Evolutionary conservation across 1,140 invertebrate species (phyloP), one percentile per base, ranked within the genome.

Genomic region (Drosophila rhopaloa): DNA sequence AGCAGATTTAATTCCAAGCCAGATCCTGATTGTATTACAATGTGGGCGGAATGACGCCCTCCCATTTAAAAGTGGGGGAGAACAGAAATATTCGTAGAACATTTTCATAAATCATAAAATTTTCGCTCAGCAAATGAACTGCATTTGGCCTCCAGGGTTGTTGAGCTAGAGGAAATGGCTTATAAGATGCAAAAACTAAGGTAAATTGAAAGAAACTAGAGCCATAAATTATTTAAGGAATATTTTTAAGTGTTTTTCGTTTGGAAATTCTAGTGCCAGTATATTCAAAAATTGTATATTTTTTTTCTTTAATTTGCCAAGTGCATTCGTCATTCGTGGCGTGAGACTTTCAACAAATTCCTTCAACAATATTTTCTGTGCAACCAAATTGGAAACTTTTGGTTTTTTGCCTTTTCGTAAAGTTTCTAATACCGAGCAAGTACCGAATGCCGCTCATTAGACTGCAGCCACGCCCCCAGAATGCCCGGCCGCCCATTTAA

Each of bases 11-110:
- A 88, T 88, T 86, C 65, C 68, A 60, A 68, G 66, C 59, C 60
- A 76, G 48, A 59, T 72, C 19, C 72, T 89, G 76, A 88, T 88
- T 88, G 83, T 86, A 73, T 77, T 89, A 76, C 84, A 57, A 62
- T 66, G 68, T 67, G 82, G 73, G 63, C 37, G 55, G 62, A 38
- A 53, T 41, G 19, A 59, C 80, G 54, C 54, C 62, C 67, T 29
- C 47, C 56, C 48, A 61, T 56, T 54, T 58, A 55, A 66, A 40
- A 37, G 41, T 24, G 66, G 48, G 50, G 41, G 43, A 56, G 51
- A 54, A 19, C 40, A 74, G 48, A 29, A 41, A 48, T 51, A 59
- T 50, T 32, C 38, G 41, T 24, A 56, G 47, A 79, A 58, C 74
- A 66, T 61, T 68, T 65, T 72, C 70, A 88, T 79, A 88, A 88